Conservation (phyloP, 2,113 vertebrate genomes). For the Seriola dumerili region DNA sequence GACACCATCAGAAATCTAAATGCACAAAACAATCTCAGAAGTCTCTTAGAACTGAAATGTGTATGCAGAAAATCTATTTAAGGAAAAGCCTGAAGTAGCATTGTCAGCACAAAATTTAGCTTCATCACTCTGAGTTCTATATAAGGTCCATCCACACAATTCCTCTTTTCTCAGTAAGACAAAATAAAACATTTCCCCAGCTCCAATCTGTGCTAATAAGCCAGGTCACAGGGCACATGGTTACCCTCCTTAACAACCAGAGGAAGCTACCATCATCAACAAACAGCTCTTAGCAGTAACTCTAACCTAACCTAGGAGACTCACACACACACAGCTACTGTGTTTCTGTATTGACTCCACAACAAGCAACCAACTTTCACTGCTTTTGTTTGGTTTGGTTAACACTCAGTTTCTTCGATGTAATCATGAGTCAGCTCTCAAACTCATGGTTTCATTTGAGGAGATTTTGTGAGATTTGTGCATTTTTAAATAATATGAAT, state of each 20-base stretch:
- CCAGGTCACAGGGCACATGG: background rate
- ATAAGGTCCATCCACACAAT: background rate
- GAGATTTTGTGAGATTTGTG: background rate
- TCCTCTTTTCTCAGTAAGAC: background rate
- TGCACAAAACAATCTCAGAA: background rate
- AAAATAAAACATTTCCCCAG: background rate
- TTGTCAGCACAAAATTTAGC: slow-evolving; percentile 3
- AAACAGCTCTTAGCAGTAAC: background rate
- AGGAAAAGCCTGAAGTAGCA: background rate
- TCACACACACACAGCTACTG: background rate
- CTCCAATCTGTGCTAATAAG: slow-evolving; percentile 8
- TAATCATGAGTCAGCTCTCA: background rate
- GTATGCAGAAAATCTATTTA: slow-evolving; percentile 24
- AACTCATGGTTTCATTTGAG: background rate
- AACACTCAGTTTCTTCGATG: background rate
- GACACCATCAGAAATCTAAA: background rate
- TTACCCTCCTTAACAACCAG: slow-evolving; percentile 13
- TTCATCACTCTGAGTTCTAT: slow-evolving; percentile 2
- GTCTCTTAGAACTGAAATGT: background rate
- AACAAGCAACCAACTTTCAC: background rate
- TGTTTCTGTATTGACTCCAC: background rate
- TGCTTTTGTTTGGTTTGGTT: background rate
- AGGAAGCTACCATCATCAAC: slow-evolving; percentile 3
- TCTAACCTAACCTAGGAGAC: slow-evolving; percentile 4
- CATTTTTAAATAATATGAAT: background rate